A percentile compares a stretch with the other conserved stretches of the same genome.
phyloP scores from a whole-genome alignment of 2,113 vertebrate genomes.

The Sinocyclocheilus anophthalmus region DNA sequence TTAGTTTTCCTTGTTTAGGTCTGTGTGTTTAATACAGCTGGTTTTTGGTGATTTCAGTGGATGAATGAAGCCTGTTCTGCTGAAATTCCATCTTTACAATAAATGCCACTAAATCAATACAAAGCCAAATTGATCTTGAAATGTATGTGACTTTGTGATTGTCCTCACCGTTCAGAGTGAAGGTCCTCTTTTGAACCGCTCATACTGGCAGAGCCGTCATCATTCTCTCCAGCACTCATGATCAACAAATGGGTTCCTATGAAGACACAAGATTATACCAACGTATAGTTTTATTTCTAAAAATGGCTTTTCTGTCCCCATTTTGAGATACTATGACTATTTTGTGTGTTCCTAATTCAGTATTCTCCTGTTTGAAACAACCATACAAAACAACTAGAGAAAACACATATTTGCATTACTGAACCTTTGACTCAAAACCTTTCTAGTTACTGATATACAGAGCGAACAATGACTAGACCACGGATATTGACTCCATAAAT shows the following conservation, averaged over 20 bases:
- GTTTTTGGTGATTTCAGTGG: neutral
- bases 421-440: neutral
- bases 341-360: no score
- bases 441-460: no score
- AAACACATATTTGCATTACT: neutral
- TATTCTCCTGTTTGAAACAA: neutral
- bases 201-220: slow-evolving; percentile 25
- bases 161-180: neutral
- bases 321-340: no score
- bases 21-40: neutral
- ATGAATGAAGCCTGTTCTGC: neutral
- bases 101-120: neutral
- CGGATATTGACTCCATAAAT: no score
- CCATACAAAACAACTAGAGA: neutral
- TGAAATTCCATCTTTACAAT: neutral
- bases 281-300: no score
- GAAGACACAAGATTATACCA: neutral
- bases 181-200: neutral
- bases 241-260: neutral
- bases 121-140: neutral
- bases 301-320: no score
- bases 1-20: neutral
- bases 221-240: neutral
- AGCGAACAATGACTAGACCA: no score
- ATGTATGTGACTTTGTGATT: neutral